phyloP scores from a whole-genome alignment of 2,888 invertebrate genomes.

The Drosophila mettleri region DNA sequence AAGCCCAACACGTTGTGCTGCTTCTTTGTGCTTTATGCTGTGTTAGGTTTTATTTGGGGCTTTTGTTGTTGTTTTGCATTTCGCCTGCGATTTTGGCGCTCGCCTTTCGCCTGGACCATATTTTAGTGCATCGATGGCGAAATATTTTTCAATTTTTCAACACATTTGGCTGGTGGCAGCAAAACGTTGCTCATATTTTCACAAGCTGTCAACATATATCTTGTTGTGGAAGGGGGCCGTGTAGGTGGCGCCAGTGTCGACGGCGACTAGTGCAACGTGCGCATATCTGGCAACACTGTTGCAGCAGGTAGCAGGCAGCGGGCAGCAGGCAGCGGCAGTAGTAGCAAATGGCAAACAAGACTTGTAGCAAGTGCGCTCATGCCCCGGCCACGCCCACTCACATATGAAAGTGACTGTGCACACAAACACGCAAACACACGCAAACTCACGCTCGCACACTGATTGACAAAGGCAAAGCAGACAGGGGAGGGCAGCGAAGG shows the following conservation, averaged over 20 bases:
- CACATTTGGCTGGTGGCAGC: slow-evolving; percentile 78
- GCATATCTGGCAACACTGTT: slow-evolving; percentile 72
- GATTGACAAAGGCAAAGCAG: slow-evolving; percentile 66
- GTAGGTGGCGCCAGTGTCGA: slow-evolving; percentile 5
- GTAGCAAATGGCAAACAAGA: slow-evolving; percentile 54
- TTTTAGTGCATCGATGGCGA: slow-evolving; percentile 77
- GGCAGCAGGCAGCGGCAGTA: slow-evolving; percentile 1
- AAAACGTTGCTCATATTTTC: slow-evolving; percentile 77
- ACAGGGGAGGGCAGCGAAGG: slow-evolving; percentile 14
- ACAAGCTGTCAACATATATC: slow-evolving; percentile 77
- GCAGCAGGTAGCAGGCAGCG: slow-evolving; percentile 19
- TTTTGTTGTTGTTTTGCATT: slow-evolving; percentile 52
- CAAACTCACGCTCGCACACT: slow-evolving; percentile 20
- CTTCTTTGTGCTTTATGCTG: slow-evolving; percentile 6
- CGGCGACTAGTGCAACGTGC: slow-evolving; percentile 56
- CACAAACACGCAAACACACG: not conserved
- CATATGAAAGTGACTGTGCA: slow-evolving; percentile 1
- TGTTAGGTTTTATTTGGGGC: slow-evolving; percentile 9
- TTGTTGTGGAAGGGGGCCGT: slow-evolving; percentile 27
- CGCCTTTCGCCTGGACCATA: slow-evolving; percentile 51
- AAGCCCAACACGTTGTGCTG: slow-evolving; percentile 39
- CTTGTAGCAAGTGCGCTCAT: slow-evolving; percentile 57
- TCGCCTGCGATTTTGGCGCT: slow-evolving; percentile 59
- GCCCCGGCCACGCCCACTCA: slow-evolving; percentile 50
- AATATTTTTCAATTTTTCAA: slow-evolving; percentile 80